phyloP scores from a whole-genome alignment of 2,888 invertebrate species.

The Lepidocyrtinus sp. region DNA sequence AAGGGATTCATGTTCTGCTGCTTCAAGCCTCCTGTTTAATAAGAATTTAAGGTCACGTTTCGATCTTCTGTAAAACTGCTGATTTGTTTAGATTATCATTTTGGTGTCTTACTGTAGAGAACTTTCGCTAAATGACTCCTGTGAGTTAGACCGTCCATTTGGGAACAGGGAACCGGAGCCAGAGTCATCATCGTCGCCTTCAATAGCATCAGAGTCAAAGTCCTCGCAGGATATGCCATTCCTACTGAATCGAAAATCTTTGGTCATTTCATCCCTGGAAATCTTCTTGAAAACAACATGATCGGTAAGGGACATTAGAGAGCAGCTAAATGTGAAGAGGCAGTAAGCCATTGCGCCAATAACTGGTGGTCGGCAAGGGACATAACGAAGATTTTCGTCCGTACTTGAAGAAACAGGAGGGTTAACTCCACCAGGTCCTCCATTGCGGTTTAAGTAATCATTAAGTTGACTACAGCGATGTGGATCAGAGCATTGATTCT shows the following conservation, averaged over 20 bases:
- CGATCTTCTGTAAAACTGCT: too few relatives aligned
- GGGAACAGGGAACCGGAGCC: conserved; percentile 31
- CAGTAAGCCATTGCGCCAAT: conserved; percentile 74
- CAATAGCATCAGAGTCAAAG: conserved; percentile 14
- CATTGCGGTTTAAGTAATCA: conserved; percentile 29
- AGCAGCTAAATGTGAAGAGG: conserved; percentile 81
- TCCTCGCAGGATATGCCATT: conserved; percentile 5
- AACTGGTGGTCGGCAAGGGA: conserved; percentile 38
- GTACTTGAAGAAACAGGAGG: not conserved
- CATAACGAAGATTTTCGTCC: conserved; percentile 36
- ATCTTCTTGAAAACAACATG: conserved; percentile 74
- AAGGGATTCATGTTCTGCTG: conserved; percentile 35
- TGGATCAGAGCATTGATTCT: conserved; percentile 42
- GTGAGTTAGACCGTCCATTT: conserved; percentile 40
- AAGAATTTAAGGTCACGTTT: too few relatives aligned
- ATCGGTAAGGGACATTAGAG: conserved; percentile 75
- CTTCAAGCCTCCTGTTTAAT: conserved; percentile 41
- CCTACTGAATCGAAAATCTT: conserved; percentile 35
- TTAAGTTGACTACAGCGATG: conserved; percentile 34
- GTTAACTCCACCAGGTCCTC: not conserved
- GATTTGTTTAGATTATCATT: too few relatives aligned
- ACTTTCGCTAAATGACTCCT: conserved; percentile 49
- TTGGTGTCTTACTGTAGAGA: conserved; percentile 53
- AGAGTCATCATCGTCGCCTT: conserved; percentile 42
- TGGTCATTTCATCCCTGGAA: conserved; percentile 67